These are phyloP conservation scores for Exephanes ischioxanthus DNA, from an alignment of 2,888 invertebrate genomes.

Conservation along the genomic window DNA sequence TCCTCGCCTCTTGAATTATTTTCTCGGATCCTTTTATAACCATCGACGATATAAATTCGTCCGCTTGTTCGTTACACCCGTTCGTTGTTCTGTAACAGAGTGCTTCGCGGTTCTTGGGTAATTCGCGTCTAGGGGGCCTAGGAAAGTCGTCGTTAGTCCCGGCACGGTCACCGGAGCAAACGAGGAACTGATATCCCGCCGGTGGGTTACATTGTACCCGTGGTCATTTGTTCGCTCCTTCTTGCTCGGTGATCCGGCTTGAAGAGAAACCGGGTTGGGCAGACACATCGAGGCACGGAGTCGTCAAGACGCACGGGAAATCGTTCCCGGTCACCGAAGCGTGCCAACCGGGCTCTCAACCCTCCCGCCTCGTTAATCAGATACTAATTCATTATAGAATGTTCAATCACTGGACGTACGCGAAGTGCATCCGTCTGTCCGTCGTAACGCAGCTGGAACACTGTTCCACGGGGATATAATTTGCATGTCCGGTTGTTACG, in stretches of 20 bases:
- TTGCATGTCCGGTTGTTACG: conserved; percentile 79
- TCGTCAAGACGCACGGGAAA: conserved; percentile 57
- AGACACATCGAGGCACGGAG: conserved; percentile 42
- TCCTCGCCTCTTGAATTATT: conserved; percentile 61
- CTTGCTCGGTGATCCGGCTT: conserved; percentile 40
- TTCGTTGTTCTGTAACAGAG: conserved; percentile 47
- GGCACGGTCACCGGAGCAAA: conserved; percentile 14
- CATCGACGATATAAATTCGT: conserved; percentile 27
- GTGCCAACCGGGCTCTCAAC: conserved; percentile 45
- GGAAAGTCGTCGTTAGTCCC: conserved; percentile 37
- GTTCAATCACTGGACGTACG: conserved; percentile 67
- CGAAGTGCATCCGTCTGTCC: conserved; percentile 69
- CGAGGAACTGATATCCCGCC: too few species aligned
- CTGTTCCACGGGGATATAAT: conserved; percentile 67
- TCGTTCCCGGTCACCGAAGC: conserved; percentile 66
- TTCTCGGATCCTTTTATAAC: conserved; percentile 46
- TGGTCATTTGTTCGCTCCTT: conserved; percentile 35
- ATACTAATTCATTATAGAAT: conserved; percentile 68
- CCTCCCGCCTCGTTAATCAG: conserved; percentile 62
- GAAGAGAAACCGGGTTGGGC: conserved; percentile 59
- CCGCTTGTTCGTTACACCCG: not conserved
- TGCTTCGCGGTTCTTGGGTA: not conserved
- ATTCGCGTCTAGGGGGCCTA: conserved; percentile 18
- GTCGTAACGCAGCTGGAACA: conserved; percentile 45
- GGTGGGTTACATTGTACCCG: not conserved